phyloP scores from a whole-genome alignment of 2,797 vertebrate species.

The Bucorvus abyssinicus region DNA sequence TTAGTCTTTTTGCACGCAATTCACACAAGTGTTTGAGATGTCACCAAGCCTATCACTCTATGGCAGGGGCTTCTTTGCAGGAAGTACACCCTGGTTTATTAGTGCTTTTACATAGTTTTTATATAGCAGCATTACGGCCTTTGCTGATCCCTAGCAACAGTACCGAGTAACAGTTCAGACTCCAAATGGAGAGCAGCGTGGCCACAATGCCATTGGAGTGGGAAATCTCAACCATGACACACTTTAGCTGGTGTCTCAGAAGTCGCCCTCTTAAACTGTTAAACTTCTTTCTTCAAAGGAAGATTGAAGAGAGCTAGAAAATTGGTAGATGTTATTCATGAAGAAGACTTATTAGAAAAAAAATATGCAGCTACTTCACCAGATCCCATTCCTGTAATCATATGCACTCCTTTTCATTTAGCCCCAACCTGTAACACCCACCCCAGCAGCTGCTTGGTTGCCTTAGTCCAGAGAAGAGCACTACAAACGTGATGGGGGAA shows the following conservation, averaged over 20 bases:
- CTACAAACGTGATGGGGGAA: neutral
- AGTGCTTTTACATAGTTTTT: neutral
- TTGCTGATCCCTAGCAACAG: neutral
- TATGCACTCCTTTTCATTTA: neutral
- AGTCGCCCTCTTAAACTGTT: neutral
- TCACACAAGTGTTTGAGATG: neutral
- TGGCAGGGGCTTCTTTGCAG: neutral
- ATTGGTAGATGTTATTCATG: neutral
- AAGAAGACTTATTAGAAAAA: neutral
- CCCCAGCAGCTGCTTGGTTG: neutral
- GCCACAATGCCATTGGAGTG: neutral
- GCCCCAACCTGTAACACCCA: neutral
- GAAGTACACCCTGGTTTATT: neutral
- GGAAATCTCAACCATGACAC: neutral
- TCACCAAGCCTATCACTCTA: neutral
- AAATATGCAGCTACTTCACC: neutral
- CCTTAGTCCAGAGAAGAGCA: neutral
- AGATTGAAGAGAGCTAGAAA: neutral
- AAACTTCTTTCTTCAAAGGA: neutral
- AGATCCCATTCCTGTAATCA: neutral
- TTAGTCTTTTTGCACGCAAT: neutral
- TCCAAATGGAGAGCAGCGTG: neutral
- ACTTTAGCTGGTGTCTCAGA: neutral
- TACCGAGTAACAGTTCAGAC: neutral
- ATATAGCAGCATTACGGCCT: neutral